phyloP scores from a whole-genome alignment of 2,888 invertebrate genomes.

The Cremastinae sp. region DNA sequence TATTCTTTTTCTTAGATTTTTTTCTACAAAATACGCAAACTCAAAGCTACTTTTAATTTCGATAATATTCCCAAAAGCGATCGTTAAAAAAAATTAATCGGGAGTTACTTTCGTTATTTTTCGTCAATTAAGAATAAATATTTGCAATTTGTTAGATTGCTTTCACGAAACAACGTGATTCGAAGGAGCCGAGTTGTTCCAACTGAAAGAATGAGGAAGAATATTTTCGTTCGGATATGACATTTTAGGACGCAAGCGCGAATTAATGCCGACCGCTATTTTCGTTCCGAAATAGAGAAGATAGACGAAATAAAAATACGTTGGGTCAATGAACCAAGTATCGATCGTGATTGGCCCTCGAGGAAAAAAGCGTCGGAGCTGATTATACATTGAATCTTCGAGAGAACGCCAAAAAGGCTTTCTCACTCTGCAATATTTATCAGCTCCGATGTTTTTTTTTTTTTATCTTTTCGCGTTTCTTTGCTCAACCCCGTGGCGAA shows the following conservation, averaged over 20 bases:
- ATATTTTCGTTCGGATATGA: slow-evolving; percentile 20
- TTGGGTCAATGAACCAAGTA: slow-evolving; percentile 67
- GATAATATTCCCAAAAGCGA: too few species aligned
- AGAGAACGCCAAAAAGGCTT: slow-evolving; percentile 51
- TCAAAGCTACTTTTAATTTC: too few species aligned
- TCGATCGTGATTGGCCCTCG: slow-evolving; percentile 68
- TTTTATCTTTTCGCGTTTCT: slow-evolving; percentile 3
- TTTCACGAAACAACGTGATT: too few species aligned
- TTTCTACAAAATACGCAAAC: too few species aligned
- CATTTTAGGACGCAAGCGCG: slow-evolving; percentile 4
- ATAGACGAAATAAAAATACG: slow-evolving; percentile 42
- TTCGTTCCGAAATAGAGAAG: slow-evolving; percentile 28
- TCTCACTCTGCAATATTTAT: background rate
- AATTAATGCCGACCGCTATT: background rate
- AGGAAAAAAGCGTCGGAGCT: slow-evolving; percentile 58
- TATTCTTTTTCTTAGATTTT: too few species aligned
- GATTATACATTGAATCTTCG: slow-evolving; percentile 24
- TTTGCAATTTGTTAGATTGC: too few species aligned
- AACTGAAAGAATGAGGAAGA: too few species aligned
- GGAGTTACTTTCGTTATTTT: too few species aligned
- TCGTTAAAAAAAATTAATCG: too few species aligned
- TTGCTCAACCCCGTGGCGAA: slow-evolving; percentile 3
- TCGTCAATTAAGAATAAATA: too few species aligned
- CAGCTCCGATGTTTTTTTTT: background rate
- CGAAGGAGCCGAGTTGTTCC: too few species aligned